These are phyloP conservation scores for Sinhomidia bicolor DNA, from an alignment of 2,888 invertebrate genomes.

Conservation along the genomic window DNA sequence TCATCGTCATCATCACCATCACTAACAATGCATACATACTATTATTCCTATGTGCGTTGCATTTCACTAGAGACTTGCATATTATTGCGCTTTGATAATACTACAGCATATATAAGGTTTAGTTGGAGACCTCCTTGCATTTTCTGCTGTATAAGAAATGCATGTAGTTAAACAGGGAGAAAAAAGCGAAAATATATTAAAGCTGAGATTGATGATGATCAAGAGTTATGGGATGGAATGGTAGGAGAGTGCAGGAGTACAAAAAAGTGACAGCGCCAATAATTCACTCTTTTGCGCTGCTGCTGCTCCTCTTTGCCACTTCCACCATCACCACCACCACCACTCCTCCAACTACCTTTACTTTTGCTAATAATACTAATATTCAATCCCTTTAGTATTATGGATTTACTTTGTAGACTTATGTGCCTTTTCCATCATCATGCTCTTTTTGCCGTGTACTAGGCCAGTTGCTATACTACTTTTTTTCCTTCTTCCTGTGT, in stretches of 20 bases:
- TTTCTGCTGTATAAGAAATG: not conserved
- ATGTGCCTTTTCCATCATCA: constrained; percentile 6
- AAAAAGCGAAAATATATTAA: constrained; percentile 40
- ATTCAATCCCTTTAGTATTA: constrained; percentile 41
- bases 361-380: constrained; percentile 39
- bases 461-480: no score
- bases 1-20: constrained; percentile 13
- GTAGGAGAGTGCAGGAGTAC: constrained; percentile 53
- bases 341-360: not conserved
- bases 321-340: not conserved
- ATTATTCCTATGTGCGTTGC: not conserved
- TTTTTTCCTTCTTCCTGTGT: no score
- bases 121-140: no score
- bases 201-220: constrained; percentile 68
- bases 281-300: constrained; percentile 58
- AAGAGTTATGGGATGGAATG: constrained; percentile 60
- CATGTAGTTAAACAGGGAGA: constrained; percentile 8
- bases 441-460: no score
- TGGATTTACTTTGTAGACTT: constrained; percentile 18
- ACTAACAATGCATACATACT: not conserved
- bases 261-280: constrained; percentile 69
- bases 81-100: not conserved
- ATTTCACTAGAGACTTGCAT: not conserved
- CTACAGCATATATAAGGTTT: no score
- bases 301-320: constrained; percentile 12